Evolutionary conservation across 35 echinoderm and acorn worm genomes (phyloP).

Genomic region (Patiria miniata): DNA sequence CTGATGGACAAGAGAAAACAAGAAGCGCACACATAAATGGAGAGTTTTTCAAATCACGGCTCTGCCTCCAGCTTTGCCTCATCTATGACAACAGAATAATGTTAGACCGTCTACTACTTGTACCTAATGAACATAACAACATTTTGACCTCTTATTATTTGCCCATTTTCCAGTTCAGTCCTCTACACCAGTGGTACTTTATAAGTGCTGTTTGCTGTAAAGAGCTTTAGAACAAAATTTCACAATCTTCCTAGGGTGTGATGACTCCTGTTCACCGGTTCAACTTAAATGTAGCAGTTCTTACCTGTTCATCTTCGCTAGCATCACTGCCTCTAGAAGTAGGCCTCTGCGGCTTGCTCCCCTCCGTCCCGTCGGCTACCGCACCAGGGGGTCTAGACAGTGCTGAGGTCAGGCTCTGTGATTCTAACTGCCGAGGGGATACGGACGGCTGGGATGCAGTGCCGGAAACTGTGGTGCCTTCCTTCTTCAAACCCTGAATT

Average conservation of each 20-base stretch:
- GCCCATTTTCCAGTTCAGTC: no score
- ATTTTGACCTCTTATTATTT: no score
- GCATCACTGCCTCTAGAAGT: conserved; percentile 25
- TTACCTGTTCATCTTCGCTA: conserved; percentile 70
- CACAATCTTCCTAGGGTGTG: no score
- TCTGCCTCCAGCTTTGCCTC: no score
- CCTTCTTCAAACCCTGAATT: background rate
- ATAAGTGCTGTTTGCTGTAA: no score
- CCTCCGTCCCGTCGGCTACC: background rate
- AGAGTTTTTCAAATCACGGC: no score
- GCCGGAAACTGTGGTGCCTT: background rate
- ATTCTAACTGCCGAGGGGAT: background rate
- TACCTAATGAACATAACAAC: no score
- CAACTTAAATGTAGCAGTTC: background rate
- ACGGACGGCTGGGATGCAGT: background rate
- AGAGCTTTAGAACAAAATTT: no score
- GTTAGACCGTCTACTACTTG: no score
- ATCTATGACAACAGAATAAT: no score
- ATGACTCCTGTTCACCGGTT: no score
- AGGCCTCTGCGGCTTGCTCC: conserved; percentile 18
- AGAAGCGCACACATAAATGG: background rate
- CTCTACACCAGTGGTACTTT: no score
- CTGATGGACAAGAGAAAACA: conserved; percentile 36
- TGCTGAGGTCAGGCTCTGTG: background rate
- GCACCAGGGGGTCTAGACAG: background rate